These are phyloP conservation scores for Pyrrhia umbra DNA, from an alignment of 2,888 invertebrate species.

Conservation along the genomic window DNA sequence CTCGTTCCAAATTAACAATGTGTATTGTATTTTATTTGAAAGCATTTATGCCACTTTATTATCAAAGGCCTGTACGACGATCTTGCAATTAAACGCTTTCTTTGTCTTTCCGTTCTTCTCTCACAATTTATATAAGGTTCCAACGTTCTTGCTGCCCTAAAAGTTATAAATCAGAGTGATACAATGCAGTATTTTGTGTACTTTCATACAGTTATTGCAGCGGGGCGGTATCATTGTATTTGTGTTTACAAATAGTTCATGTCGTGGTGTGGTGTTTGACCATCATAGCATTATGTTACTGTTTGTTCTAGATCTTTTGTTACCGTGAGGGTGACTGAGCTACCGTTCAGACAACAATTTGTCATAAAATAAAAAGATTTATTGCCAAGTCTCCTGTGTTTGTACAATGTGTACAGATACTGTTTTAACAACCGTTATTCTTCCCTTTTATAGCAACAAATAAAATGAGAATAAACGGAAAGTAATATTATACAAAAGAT, in stretches of 20 bases:
- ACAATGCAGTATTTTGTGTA: conserved; percentile 83
- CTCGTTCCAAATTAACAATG: conserved; percentile 26
- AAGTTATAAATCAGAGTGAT: conserved; percentile 79
- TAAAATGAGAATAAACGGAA: conserved; percentile 86
- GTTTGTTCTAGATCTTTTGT: conserved; percentile 88
- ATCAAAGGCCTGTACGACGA: conserved; percentile 23
- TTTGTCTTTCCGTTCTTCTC: conserved; percentile 55
- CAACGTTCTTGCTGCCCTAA: conserved; percentile 62
- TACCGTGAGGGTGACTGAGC: conserved; percentile 76
- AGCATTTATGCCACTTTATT: conserved; percentile 21
- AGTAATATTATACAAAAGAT: conserved; percentile 84
- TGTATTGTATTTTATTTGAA: conserved; percentile 20
- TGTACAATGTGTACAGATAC: conserved; percentile 80
- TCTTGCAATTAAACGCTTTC: conserved; percentile 49
- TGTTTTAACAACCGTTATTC: conserved; percentile 86
- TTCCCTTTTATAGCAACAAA: conserved; percentile 87
- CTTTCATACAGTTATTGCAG: conserved; percentile 78
- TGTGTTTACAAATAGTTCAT: conserved; percentile 83
- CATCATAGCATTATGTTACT: conserved; percentile 84
- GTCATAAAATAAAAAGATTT: conserved; percentile 90
- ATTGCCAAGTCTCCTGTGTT: conserved; percentile 78
- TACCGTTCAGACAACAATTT: conserved; percentile 85
- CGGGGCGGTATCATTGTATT: conserved; percentile 80
- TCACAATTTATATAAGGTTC: conserved; percentile 33
- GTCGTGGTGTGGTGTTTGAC: conserved; percentile 81